Evolutionary conservation across 1,140 invertebrate genomes (phyloP), one percentile per base, ranked within the genome.

Genomic region (Megathymus violae): DNA sequence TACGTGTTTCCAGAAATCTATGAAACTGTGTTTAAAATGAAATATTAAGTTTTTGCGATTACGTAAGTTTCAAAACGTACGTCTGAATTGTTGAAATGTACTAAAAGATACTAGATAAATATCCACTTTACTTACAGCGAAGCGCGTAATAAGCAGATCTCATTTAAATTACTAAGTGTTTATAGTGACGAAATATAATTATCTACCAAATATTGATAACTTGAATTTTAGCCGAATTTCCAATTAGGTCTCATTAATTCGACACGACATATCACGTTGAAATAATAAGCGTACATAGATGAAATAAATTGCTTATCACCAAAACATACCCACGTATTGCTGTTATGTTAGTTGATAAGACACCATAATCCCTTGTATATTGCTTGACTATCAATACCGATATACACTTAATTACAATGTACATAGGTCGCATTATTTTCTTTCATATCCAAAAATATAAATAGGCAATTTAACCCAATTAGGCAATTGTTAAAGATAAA

Each of bases 281-380:
- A 56, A 56, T 41, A 54, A 43, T 5, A 27, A 14, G 15, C 5
- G 19, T 65, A 62, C 43, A 13, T 43, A 9, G 11, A 14, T 4
- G 25, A 13, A 62, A 59, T 48, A 59, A 64, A 56, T 46, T 11
- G 48, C 62, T 22, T 41, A 54, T 58, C 50, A 59, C 47, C 38
- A 15, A 44, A 47, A 17, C 50, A 64, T 17, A 31, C 54, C 19
- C 19, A 22, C 19, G 27, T 31, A 59, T 58, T 62, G 58, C 59
- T 71, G 48, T 31, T 31, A 70, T 43, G 54, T 59, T 64, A 58
- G 64, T 61, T 64, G 73, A 83, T 86, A 84, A 84, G 70, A 69
- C 50, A 17, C 15, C 34, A 46, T 85, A 85, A 87, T 87, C 79
- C 76, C 59, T 71, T 65, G 65, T 84, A 78, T 84, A 85, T 82